Evolutionary conservation across 2,888 invertebrate genomes (phyloP).

Genomic region (Emmelina monodactyla): DNA sequence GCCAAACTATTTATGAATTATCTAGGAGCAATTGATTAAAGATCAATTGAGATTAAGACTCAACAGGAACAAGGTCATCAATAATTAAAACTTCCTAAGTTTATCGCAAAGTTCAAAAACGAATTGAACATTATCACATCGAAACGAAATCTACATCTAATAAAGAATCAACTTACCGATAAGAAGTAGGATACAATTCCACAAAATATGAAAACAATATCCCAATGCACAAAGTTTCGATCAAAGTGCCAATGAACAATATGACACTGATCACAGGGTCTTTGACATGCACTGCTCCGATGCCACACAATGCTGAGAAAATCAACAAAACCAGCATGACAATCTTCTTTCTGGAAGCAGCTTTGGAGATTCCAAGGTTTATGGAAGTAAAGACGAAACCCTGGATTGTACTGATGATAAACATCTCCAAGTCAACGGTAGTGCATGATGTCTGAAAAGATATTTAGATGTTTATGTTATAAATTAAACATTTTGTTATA

Average conservation of each 20-base stretch:
- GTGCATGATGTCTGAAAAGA: conserved; percentile 12
- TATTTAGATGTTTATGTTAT: not conserved
- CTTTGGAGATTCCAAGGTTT: conserved; percentile 18
- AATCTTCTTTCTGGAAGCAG: conserved; percentile 20
- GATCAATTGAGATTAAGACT: no score
- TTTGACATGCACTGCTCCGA: conserved; percentile 18
- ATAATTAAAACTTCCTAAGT: no score
- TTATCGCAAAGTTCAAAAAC: no score
- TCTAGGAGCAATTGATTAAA: no score
- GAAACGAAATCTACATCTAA: no score
- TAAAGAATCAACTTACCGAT: conserved; percentile 13
- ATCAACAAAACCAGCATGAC: conserved; percentile 18
- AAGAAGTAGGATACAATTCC: conserved; percentile 18
- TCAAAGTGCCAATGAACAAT: conserved; percentile 21
- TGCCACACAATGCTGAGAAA: conserved; percentile 16
- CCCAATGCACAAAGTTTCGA: conserved; percentile 22
- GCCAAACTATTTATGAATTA: no score
- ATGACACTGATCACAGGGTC: conserved; percentile 19
- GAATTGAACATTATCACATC: no score
- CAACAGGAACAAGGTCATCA: no score
- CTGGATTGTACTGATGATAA: conserved; percentile 9
- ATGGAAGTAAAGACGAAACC: conserved; percentile 17
- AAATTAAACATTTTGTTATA: not conserved
- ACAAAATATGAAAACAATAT: conserved; percentile 20
- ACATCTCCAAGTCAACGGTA: not conserved